Percentiles rank a stretch among this genome's conserved stretches.
Conservation (phyloP, 2,797 vertebrate species). For the Aldrovandia affinis region DNA sequence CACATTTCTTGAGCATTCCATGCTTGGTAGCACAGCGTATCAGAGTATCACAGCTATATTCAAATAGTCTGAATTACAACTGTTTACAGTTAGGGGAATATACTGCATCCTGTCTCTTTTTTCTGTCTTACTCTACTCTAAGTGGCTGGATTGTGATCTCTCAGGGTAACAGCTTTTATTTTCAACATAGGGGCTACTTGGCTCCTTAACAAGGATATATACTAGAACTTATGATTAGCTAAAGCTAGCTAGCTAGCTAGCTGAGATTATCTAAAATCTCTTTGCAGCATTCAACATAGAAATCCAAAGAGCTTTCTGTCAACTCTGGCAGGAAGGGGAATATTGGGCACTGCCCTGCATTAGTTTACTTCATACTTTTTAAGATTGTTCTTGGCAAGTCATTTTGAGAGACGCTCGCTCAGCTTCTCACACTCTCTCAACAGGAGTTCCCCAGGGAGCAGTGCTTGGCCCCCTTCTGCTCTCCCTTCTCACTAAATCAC, state of each 20-base stretch:
- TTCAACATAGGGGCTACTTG: neutral
- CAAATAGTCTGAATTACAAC: neutral
- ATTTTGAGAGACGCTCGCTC: neutral
- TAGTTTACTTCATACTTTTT: neutral
- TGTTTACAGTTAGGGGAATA: neutral
- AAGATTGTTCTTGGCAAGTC: neutral
- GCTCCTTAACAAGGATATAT: neutral
- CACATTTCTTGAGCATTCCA: neutral
- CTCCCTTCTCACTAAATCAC: neutral
- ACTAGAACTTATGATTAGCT: neutral
- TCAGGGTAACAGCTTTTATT: neutral
- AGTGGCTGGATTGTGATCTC: neutral
- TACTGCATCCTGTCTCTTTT: neutral
- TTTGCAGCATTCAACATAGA: neutral
- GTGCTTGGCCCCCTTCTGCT: conserved; percentile 8
- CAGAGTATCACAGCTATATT: neutral
- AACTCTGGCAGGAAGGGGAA: neutral
- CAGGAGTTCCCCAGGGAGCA: conserved; percentile 9
- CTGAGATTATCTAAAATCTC: neutral
- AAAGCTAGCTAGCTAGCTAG: neutral
- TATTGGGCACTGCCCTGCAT: neutral
- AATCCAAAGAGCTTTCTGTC: neutral
- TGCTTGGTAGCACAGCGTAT: neutral
- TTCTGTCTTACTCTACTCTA: neutral
- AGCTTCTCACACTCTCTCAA: neutral